Evolutionary conservation across 1,140 invertebrate species (phyloP).

Genomic region (Halesus radiatus): DNA sequence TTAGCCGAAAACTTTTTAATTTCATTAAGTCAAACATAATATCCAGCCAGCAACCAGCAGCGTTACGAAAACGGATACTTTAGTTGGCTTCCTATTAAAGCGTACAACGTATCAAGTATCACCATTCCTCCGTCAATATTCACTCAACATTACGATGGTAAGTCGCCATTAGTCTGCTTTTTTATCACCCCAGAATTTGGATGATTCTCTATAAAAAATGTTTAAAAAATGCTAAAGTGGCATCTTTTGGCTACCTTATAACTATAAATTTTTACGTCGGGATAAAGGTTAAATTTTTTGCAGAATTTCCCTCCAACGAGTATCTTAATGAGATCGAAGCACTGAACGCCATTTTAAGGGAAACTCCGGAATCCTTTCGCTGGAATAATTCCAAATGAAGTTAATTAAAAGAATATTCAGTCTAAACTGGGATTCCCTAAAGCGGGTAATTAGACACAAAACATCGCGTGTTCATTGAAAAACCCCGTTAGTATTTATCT

Average conservation of each 20-base stretch:
- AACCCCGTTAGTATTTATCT: not conserved
- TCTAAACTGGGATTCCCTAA: not conserved
- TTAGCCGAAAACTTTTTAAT: no score
- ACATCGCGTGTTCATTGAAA: constrained; percentile 5
- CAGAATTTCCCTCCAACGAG: constrained; percentile 27
- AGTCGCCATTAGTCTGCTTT: not conserved
- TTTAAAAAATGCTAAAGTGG: constrained; percentile 16
- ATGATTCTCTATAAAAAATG: constrained; percentile 4
- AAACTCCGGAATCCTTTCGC: constrained; percentile 12
- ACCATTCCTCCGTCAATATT: not conserved
- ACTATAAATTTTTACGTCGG: constrained; percentile 27
- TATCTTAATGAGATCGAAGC: constrained; percentile 39
- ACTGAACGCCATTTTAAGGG: constrained; percentile 10
- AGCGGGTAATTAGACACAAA: constrained; percentile 13
- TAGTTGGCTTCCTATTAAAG: no score
- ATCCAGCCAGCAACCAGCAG: not conserved
- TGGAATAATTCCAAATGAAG: constrained; percentile 9
- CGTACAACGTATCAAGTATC: no score
- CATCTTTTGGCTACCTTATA: constrained; percentile 15
- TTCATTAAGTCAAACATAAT: not conserved
- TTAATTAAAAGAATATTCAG: constrained; percentile 28
- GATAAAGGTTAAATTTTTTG: constrained; percentile 36
- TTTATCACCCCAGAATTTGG: constrained; percentile 5
- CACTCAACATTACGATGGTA: not conserved
- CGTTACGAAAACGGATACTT: no score